These are phyloP conservation scores for Trachelus iudaicus DNA, from an alignment of 2,888 invertebrate genomes.

Conservation along the genomic window DNA sequence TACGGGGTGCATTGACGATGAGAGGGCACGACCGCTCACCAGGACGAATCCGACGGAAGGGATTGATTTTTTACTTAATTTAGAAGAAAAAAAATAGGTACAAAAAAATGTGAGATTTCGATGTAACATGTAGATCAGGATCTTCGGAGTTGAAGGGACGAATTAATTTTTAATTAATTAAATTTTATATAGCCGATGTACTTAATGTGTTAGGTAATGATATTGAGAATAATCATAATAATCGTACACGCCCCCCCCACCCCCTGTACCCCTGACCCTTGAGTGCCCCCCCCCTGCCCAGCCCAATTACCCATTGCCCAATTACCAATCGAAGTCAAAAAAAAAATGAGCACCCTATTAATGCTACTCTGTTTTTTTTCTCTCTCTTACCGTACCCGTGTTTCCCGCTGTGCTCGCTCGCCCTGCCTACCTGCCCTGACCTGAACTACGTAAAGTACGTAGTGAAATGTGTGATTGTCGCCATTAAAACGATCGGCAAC, in stretches of 20 bases:
- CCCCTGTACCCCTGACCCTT: background rate
- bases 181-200: background rate
- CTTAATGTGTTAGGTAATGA: background rate
- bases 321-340: constrained; percentile 6
- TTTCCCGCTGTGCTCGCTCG: constrained; percentile 56
- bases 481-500: constrained; percentile 99
- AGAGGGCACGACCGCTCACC: constrained; percentile 51
- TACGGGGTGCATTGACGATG: constrained; percentile 57
- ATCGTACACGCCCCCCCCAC: constrained; percentile 2
- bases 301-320: background rate
- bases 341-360: constrained; percentile 39
- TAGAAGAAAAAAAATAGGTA: background rate
- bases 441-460: constrained; percentile 83
- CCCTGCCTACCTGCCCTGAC: constrained; percentile 53
- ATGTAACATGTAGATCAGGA: background rate
- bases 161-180: background rate
- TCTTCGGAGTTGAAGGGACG: background rate
- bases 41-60: constrained; percentile 53
- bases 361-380: constrained; percentile 59
- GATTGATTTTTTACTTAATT: constrained; percentile 31
- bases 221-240: background rate
- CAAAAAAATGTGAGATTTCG: background rate
- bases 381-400: constrained; percentile 55
- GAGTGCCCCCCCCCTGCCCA: constrained; percentile 11
- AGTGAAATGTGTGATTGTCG: constrained; percentile 99